Conservation (phyloP, 2,888 invertebrate species). For the Eupithecia insigniata region DNA sequence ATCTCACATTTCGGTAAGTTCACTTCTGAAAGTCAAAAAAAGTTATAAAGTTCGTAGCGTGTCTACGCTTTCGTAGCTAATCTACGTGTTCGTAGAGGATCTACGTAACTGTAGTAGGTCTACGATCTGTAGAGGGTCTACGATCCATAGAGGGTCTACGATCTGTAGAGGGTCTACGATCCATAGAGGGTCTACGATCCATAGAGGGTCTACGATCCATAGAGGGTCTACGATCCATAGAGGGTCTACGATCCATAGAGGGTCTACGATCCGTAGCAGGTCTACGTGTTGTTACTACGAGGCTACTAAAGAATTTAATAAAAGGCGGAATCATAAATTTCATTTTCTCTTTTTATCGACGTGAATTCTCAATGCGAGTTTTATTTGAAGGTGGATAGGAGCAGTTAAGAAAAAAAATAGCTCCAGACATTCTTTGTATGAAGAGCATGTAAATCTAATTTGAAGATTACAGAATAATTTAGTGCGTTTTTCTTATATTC, state of each 20-base stretch:
- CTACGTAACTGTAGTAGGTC: neutral
- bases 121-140: too few species aligned
- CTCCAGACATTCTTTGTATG: neutral
- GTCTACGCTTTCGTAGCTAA: neutral
- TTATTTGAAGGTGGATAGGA: neutral
- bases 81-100: neutral
- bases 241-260: neutral
- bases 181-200: neutral
- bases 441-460: neutral
- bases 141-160: too few species aligned
- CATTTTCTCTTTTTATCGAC: neutral
- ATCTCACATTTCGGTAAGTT: neutral
- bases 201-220: neutral
- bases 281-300: neutral
- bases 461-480: neutral
- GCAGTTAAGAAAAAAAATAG: neutral
- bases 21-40: constrained; percentile 2
- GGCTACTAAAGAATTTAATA: constrained; percentile 4
- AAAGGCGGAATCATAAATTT: neutral
- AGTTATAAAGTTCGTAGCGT: neutral
- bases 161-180: neutral
- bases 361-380: neutral
- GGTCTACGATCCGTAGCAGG: constrained; percentile 2
- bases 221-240: neutral
- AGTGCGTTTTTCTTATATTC: too few species aligned